phyloP scores from a whole-genome alignment of 2,888 invertebrate species.

The Tetranychus piercei region DNA sequence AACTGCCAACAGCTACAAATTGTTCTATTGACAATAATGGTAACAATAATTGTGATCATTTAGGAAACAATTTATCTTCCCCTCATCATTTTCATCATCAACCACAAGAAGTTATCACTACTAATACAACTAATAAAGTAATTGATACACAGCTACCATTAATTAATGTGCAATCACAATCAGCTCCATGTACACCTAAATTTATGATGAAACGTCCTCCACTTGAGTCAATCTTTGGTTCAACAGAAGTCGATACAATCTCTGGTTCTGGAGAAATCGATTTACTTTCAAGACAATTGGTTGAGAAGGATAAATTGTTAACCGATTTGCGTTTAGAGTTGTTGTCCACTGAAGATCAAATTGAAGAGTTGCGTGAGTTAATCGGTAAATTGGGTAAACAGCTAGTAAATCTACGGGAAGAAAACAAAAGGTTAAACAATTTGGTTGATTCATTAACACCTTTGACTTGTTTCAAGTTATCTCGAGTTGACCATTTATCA shows the following conservation, averaged over 20 bases:
- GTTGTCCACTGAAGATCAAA: conserved; percentile 1
- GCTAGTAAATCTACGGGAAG: neutral
- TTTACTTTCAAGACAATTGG: neutral
- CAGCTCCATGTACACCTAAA: conserved; percentile 5
- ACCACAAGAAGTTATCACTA: no score
- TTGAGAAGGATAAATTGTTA: conserved; percentile 3
- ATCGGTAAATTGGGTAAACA: neutral
- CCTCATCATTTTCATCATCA: no score
- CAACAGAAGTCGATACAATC: neutral
- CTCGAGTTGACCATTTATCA: neutral
- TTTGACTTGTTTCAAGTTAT: neutral
- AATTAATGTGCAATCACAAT: neutral
- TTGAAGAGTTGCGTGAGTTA: neutral
- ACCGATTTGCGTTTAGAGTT: neutral
- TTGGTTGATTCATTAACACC: neutral
- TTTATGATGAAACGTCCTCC: conserved; percentile 6
- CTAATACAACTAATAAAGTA: no score
- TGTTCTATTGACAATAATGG: neutral
- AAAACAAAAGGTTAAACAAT: conserved; percentile 3
- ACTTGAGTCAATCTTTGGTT: neutral
- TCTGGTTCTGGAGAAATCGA: neutral
- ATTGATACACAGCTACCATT: no score
- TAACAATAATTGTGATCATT: neutral
- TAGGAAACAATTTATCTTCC: neutral
- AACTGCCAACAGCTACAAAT: no score